A percentile compares a stretch with the other conserved stretches of the same genome.
Conservation (phyloP, 2,113 vertebrate species). For the Periophthalmus modestus region DNA sequence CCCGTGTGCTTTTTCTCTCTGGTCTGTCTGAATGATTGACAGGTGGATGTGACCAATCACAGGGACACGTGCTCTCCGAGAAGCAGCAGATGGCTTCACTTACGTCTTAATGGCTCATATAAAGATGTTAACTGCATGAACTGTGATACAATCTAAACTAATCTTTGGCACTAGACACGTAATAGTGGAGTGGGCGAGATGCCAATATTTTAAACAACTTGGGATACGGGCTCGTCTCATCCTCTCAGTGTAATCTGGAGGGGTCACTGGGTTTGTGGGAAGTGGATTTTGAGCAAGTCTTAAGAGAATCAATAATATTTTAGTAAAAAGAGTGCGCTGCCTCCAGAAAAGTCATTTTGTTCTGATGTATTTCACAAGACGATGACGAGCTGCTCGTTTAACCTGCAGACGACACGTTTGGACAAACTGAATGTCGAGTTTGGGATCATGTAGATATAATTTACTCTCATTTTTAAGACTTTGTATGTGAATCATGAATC, state of each 20-base stretch:
- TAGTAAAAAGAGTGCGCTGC: background rate
- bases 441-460: background rate
- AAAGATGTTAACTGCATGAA: background rate
- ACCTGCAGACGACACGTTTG: no score
- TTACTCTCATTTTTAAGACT: background rate
- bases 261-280: constrained; percentile 14
- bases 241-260: constrained; percentile 40
- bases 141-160: no score
- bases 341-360: background rate
- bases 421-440: background rate
- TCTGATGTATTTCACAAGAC: constrained; percentile 18
- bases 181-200: no score
- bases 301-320: constrained; percentile 25
- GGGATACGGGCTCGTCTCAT: constrained; percentile 8
- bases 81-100: background rate
- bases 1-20: no score
- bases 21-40: background rate
- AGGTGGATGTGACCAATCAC: background rate
- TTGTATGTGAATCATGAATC: background rate
- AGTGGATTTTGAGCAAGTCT: constrained; percentile 51
- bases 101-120: background rate
- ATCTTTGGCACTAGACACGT: no score
- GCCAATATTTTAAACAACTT: no score
- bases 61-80: background rate
- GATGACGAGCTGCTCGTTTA: constrained; percentile 10